These are phyloP conservation scores for Perognathus longimembris DNA, from an alignment of 2,113 vertebrate genomes.

Conservation along the genomic window DNA sequence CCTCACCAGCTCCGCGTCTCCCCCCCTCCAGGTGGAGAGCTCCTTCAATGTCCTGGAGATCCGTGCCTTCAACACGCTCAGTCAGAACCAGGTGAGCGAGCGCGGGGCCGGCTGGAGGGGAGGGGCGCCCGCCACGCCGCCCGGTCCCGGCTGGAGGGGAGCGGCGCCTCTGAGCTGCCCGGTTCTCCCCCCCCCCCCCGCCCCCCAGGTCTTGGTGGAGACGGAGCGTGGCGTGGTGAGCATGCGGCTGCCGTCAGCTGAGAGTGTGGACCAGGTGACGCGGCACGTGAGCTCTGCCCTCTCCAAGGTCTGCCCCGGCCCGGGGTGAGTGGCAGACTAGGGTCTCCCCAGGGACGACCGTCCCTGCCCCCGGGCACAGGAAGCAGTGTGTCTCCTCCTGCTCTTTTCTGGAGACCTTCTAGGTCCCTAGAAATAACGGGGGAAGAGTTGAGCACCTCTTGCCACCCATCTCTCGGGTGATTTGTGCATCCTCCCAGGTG, in stretches of 20 bases:
- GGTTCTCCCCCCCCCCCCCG: too few species aligned
- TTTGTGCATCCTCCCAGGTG: constrained; percentile 82
- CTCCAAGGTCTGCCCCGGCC: constrained; percentile 93
- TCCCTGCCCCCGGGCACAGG: not conserved
- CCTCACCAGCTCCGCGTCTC: not conserved
- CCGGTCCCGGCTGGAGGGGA: too few species aligned
- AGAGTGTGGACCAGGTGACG: constrained; percentile 92
- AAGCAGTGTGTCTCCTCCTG: constrained; percentile 12
- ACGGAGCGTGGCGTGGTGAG: constrained; percentile 93
- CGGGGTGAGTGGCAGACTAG: constrained; percentile 88
- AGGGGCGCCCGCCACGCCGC: too few species aligned
- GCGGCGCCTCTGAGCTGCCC: too few species aligned
- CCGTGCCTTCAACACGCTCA: constrained; percentile 78
- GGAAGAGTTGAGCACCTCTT: not conserved
- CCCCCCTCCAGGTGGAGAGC: constrained; percentile 77
- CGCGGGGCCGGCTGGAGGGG: too few species aligned
- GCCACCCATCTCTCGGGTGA: constrained; percentile 30
- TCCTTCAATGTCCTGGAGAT: constrained; percentile 85
- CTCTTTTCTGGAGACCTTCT: not conserved
- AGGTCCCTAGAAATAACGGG: not conserved
- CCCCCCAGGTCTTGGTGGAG: constrained; percentile 92
- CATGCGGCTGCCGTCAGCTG: constrained; percentile 88
- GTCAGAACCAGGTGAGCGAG: constrained; percentile 82
- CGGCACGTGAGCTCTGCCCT: constrained; percentile 92
- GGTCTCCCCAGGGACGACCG: not conserved